A percentile compares a stretch with the other conserved stretches of the same genome.
Evolutionary conservation across 2,888 invertebrate species (phyloP).

Genomic region (Polydrusus tereticollis): DNA sequence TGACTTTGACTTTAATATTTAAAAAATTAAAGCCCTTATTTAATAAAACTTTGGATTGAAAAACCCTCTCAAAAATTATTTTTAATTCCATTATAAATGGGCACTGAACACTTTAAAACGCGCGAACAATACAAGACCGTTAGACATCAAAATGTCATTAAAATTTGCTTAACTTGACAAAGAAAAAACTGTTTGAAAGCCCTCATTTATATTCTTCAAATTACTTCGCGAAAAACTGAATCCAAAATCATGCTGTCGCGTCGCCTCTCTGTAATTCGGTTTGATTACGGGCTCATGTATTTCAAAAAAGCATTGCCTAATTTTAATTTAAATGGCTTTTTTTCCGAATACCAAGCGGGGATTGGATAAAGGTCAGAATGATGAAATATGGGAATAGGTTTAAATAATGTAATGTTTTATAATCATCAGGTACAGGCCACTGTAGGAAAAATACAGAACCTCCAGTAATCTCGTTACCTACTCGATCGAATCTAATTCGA

Average conservation of each 20-base stretch:
- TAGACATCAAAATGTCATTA: not conserved
- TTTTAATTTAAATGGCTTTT: constrained; percentile 24
- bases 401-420: no score
- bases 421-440: no score
- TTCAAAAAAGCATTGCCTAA: not conserved
- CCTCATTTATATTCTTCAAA: constrained; percentile 5
- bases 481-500: no score
- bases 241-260: not conserved
- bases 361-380: not conserved
- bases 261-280: constrained; percentile 9
- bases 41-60: no score
- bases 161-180: not conserved
- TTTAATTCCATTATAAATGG: no score
- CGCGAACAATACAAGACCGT: not conserved
- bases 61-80: no score
- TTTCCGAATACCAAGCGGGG: not conserved
- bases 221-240: not conserved
- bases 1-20: no score
- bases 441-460: no score
- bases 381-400: not conserved
- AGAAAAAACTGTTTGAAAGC: constrained; percentile 2
- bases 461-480: no score
- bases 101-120: no score
- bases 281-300: constrained; percentile 10
- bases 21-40: no score